These are phyloP conservation scores for Oppia nitens DNA, from an alignment of 1,140 invertebrate genomes.

Conservation along the genomic window DNA sequence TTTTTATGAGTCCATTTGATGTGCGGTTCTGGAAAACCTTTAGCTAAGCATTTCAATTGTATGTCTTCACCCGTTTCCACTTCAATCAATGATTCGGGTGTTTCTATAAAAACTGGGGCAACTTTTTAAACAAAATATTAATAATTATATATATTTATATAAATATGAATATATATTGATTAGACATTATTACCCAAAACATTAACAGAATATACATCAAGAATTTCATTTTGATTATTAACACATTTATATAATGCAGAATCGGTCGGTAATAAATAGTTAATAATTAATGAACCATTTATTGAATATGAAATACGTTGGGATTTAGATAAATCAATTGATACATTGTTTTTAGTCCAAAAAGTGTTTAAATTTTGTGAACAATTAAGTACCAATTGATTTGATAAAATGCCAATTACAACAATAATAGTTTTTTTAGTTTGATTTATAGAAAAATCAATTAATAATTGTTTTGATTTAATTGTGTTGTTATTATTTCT, in stretches of 20 bases:
- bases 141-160: background rate
- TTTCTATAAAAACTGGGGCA: slow-evolving; percentile 37
- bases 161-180: too few species aligned
- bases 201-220: background rate
- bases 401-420: too few species aligned
- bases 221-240: background rate
- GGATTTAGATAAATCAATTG: background rate
- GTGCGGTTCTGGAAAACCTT: slow-evolving; percentile 53
- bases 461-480: background rate
- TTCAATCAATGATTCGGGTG: slow-evolving; percentile 51
- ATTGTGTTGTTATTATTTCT: background rate
- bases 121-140: slow-evolving; percentile 14
- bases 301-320: background rate
- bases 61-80: slow-evolving; percentile 48
- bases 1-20: slow-evolving; percentile 69
- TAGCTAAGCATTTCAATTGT: slow-evolving; percentile 57
- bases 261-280: background rate
- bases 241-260: background rate
- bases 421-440: too few species aligned
- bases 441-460: background rate
- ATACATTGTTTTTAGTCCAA: background rate
- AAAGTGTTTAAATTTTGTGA: background rate
- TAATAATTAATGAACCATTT: background rate
- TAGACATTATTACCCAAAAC: background rate
- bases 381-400: background rate